These are phyloP conservation scores for Equus quagga DNA, from an alignment of 2,113 vertebrate genomes.

Conservation along the genomic window DNA sequence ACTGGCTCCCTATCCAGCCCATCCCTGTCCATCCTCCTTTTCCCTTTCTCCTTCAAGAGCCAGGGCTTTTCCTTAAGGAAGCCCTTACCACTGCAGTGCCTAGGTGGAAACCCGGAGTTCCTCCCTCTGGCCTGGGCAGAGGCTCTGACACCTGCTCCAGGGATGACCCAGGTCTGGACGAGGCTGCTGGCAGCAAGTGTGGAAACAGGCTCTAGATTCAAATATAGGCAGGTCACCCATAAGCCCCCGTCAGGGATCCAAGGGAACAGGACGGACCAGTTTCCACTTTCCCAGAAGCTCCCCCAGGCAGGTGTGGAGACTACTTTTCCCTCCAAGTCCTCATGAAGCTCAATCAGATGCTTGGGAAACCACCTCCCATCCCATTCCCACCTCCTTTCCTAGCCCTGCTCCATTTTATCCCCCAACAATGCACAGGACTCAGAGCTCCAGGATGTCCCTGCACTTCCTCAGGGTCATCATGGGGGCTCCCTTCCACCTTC, in stretches of 20 bases:
- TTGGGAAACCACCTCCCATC: background rate
- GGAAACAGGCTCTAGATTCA: background rate
- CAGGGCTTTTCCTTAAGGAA: background rate
- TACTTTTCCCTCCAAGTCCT: background rate
- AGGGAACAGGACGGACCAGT: background rate
- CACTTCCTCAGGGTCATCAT: rapidly evolving
- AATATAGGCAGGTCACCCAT: background rate
- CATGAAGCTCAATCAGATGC: rapidly evolving
- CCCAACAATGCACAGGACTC: rapidly evolving
- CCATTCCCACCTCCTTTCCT: background rate
- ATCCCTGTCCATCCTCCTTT: background rate
- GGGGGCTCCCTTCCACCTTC: background rate
- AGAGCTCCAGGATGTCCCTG: background rate
- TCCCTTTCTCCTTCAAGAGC: background rate
- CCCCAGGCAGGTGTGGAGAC: background rate
- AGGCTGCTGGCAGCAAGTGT: background rate
- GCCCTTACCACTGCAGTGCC: background rate
- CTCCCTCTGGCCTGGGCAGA: background rate
- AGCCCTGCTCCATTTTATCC: background rate
- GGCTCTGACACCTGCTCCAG: background rate
- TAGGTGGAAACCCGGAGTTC: background rate
- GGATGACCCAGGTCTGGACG: background rate
- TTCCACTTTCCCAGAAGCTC: background rate
- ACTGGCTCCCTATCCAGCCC: background rate
- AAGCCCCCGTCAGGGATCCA: background rate